These are phyloP conservation scores for Ellobius talpinus DNA, from an alignment of 2,113 vertebrate species.

Conservation along the genomic window DNA sequence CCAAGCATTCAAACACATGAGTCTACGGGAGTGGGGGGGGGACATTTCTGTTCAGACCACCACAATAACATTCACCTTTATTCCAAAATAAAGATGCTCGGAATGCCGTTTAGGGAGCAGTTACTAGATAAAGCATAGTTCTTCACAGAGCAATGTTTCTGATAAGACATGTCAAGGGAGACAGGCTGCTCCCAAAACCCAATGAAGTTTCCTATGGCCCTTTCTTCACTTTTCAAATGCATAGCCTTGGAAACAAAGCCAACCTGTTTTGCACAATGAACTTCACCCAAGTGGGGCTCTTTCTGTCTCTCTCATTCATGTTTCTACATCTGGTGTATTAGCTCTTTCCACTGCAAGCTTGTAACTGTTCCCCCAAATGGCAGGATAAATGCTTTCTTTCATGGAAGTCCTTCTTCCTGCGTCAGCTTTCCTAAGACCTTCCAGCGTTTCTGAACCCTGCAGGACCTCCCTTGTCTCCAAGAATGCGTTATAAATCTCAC, in stretches of 20 bases:
- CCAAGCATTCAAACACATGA: background rate
- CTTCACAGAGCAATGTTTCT: background rate
- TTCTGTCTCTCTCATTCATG: background rate
- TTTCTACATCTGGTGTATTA: conserved; percentile 42
- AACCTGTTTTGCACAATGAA: background rate
- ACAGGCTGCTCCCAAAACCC: background rate
- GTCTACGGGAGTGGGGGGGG: background rate
- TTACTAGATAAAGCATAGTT: background rate
- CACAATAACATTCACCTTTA: background rate
- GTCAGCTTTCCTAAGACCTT: background rate
- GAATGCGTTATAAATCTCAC: background rate
- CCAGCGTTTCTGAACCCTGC: background rate
- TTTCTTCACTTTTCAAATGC: background rate
- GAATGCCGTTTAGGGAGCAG: background rate
- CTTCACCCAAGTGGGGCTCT: background rate
- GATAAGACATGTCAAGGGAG: background rate
- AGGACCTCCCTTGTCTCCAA: background rate
- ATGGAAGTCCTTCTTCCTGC: background rate
- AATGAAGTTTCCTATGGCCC: background rate
- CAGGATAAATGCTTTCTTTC: background rate
- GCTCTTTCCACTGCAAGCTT: conserved; percentile 34
- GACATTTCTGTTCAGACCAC: background rate
- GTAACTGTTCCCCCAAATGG: background rate
- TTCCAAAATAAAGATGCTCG: background rate
- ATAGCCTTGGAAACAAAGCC: background rate